Evolutionary conservation across 2,888 invertebrate genomes (phyloP).

Genomic region (Malachius bipustulatus): DNA sequence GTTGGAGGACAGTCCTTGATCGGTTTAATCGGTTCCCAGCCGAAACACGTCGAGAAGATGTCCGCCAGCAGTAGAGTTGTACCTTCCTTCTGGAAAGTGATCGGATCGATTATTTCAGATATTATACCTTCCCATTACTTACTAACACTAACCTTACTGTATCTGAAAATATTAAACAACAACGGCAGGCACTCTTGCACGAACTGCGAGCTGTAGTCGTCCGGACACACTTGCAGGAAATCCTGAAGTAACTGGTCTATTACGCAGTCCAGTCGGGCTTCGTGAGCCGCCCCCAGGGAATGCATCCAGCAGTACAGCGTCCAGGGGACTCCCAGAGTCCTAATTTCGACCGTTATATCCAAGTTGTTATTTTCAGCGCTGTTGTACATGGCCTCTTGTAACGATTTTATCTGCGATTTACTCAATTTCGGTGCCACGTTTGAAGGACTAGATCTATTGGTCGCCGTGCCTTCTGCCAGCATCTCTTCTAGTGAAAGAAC

Average conservation of each 20-base stretch:
- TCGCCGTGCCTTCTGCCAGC: constrained; percentile 60
- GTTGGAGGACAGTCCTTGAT: constrained; percentile 57
- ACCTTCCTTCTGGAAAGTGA: constrained; percentile 71
- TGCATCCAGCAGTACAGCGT: constrained; percentile 89
- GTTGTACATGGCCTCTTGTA: constrained; percentile 91
- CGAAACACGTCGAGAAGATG: constrained; percentile 81
- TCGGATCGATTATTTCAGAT: too few species aligned
- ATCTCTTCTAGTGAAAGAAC: constrained; percentile 82
- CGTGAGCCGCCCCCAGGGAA: constrained; percentile 76
- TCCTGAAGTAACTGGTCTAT: constrained; percentile 83
- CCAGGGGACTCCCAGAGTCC: constrained; percentile 81
- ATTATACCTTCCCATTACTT: neutral
- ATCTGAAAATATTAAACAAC: constrained; percentile 79
- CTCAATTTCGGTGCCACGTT: constrained; percentile 45
- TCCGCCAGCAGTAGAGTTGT: constrained; percentile 77
- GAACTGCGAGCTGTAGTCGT: constrained; percentile 80
- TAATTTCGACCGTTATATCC: constrained; percentile 79
- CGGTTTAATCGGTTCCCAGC: constrained; percentile 72
- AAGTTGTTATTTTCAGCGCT: constrained; percentile 85
- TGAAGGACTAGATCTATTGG: constrained; percentile 24
- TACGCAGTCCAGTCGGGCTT: constrained; percentile 68
- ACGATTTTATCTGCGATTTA: constrained; percentile 70
- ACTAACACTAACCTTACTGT: constrained; percentile 65
- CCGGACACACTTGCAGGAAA: constrained; percentile 81
- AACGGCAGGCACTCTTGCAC: constrained; percentile 82